A percentile compares a stretch with the other conserved stretches of the same genome.
Evolutionary conservation across 2,797 vertebrate genomes (phyloP).

Genomic region (Enteromius mattozi): DNA sequence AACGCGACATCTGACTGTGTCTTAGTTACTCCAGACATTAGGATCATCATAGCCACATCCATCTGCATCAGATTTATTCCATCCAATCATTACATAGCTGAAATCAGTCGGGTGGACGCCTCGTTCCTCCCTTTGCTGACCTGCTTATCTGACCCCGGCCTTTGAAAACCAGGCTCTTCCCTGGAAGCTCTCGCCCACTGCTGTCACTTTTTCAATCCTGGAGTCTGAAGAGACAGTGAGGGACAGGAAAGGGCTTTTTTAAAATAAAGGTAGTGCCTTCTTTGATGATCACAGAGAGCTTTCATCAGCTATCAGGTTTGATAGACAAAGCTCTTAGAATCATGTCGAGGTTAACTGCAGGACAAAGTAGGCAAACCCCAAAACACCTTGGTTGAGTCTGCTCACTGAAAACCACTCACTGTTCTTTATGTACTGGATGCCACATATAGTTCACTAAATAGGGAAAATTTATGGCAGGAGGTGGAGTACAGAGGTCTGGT

Average conservation of each 20-base stretch:
- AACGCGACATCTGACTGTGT: not conserved
- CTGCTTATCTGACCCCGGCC: conserved; percentile 12
- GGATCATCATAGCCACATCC: not conserved
- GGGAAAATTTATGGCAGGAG: not conserved
- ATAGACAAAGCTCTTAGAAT: conserved; percentile 9
- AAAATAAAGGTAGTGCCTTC: not conserved
- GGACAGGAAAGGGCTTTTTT: conserved; percentile 29
- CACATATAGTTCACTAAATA: not conserved
- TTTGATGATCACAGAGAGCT: conserved; percentile 20
- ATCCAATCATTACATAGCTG: conserved; percentile 7
- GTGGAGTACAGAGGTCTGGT: conserved; percentile 1
- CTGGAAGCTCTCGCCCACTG: conserved; percentile 10
- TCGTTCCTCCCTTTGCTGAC: conserved; percentile 10
- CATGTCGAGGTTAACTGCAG: conserved; percentile 6
- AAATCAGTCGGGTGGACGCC: conserved; percentile 21
- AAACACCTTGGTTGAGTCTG: not conserved
- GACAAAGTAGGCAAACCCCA: conserved; percentile 11
- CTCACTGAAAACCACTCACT: not conserved
- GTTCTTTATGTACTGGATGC: not conserved
- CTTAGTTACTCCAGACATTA: not conserved
- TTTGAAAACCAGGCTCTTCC: conserved; percentile 32
- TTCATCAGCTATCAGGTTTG: conserved; percentile 31
- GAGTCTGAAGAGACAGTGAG: conserved; percentile 13
- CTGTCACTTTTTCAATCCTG: conserved; percentile 25
- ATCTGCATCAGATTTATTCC: not conserved